Evolutionary conservation across 2,113 vertebrate genomes (phyloP).

Genomic region (Lichenostomus cassidix): DNA sequence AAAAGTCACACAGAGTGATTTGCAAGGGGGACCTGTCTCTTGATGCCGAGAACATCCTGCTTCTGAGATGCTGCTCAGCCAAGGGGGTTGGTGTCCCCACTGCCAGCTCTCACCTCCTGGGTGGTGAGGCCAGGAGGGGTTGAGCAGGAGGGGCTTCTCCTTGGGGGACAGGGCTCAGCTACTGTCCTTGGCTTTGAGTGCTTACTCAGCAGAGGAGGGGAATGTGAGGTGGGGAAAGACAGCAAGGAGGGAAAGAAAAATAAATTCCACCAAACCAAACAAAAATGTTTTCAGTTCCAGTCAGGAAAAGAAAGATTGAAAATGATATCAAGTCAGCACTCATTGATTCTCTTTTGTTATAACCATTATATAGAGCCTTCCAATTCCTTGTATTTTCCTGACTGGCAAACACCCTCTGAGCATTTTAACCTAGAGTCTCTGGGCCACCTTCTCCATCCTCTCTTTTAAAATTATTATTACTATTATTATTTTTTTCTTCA

Average conservation of each 20-base stretch:
- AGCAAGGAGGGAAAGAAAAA: background rate
- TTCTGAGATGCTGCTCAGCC: background rate
- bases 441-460: background rate
- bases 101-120: background rate
- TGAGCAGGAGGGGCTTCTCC: background rate
- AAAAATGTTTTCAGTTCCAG: constrained; percentile 28
- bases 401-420: background rate
- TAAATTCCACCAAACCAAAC: background rate
- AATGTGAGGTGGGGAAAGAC: background rate
- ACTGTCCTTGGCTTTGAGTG: background rate
- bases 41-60: background rate
- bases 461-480: background rate
- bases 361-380: background rate
- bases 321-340: constrained; percentile 51
- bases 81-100: fast-evolving
- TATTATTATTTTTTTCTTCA: background rate
- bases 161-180: background rate
- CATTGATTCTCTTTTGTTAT: constrained; percentile 29
- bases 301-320: constrained; percentile 33
- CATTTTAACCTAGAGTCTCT: background rate
- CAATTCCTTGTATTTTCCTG: background rate
- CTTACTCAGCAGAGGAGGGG: background rate
- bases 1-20: background rate
- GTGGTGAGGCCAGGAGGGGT: background rate
- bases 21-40: background rate